Percentiles rank a stretch among this genome's conserved stretches.
phyloP scores from a whole-genome alignment of 2,888 invertebrate genomes.

The Willowsia nigromaculata region DNA sequence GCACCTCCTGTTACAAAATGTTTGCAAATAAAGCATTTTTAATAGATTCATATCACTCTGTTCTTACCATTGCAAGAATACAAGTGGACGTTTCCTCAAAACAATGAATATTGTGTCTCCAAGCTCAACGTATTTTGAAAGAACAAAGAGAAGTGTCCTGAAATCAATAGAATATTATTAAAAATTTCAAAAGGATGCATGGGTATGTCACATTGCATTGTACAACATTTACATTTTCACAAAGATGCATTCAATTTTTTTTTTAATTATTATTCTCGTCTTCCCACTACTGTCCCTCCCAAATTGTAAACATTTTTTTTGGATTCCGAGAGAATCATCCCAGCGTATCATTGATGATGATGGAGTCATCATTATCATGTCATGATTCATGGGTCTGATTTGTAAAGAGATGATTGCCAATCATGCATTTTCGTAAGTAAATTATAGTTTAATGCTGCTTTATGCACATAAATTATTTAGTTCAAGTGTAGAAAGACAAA shows the following conservation, averaged over 20 bases:
- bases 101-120: slow-evolving; percentile 72
- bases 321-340: background rate
- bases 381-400: slow-evolving; percentile 35
- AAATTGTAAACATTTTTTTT: background rate
- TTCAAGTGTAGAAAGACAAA: slow-evolving; percentile 61
- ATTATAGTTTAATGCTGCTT: slow-evolving; percentile 26
- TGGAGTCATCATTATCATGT: slow-evolving; percentile 31
- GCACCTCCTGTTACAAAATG: background rate
- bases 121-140: slow-evolving; percentile 70
- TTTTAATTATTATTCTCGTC: background rate
- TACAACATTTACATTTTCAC: background rate
- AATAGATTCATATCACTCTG: background rate
- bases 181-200: background rate
- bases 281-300: background rate
- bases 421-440: slow-evolving; percentile 62
- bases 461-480: slow-evolving; percentile 70
- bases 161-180: slow-evolving; percentile 9
- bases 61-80: slow-evolving; percentile 68
- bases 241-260: background rate
- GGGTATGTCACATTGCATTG: background rate
- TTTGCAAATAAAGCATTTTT: background rate
- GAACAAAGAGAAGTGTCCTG: slow-evolving; percentile 71
- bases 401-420: slow-evolving; percentile 57
- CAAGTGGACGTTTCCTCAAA: slow-evolving; percentile 62
- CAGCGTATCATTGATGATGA: background rate